These are phyloP conservation scores for Thalassoma bifasciatum DNA, from an alignment of 2,113 vertebrate species.

Conservation along the genomic window DNA sequence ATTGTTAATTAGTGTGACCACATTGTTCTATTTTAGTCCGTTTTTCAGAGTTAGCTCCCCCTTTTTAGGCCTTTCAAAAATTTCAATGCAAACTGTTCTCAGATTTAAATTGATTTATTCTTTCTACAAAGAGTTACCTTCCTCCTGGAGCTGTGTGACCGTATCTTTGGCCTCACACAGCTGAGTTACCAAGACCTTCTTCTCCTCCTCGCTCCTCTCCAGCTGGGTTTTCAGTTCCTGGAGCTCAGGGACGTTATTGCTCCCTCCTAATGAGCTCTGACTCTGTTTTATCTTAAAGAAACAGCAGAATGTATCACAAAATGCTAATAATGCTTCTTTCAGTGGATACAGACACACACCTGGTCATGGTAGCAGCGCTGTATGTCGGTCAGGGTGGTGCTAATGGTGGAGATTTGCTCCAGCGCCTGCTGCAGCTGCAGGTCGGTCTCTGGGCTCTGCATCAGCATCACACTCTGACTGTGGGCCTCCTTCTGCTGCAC, in stretches of 20 bases:
- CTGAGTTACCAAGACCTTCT: slow-evolving; percentile 37
- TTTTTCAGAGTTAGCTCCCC: too few species aligned
- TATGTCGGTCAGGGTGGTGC: slow-evolving; percentile 72
- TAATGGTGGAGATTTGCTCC: slow-evolving; percentile 76
- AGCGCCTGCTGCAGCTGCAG: slow-evolving; percentile 79
- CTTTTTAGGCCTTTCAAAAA: too few species aligned
- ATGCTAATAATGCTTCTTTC: background rate
- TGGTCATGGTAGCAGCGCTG: slow-evolving; percentile 64
- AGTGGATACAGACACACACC: slow-evolving; percentile 67
- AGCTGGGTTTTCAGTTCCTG: slow-evolving; percentile 65
- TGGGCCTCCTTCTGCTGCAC: slow-evolving; percentile 71
- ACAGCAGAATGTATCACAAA: background rate
- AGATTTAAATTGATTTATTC: too few species aligned
- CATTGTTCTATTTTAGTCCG: too few species aligned
- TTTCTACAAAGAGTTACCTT: slow-evolving; percentile 69
- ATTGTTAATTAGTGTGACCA: too few species aligned
- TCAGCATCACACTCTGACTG: slow-evolving; percentile 63
- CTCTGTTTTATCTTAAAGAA: slow-evolving; percentile 59
- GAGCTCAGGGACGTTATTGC: slow-evolving; percentile 67
- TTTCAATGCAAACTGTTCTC: too few species aligned
- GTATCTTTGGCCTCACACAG: slow-evolving; percentile 62
- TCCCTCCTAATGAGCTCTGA: slow-evolving; percentile 51
- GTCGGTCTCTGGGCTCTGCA: slow-evolving; percentile 47
- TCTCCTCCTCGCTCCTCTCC: slow-evolving; percentile 64
- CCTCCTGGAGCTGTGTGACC: slow-evolving; percentile 60